Base-by-base conservation (phyloP, 2,797 vertebrate genomes). In the Erethizon dorsatum region DNA sequence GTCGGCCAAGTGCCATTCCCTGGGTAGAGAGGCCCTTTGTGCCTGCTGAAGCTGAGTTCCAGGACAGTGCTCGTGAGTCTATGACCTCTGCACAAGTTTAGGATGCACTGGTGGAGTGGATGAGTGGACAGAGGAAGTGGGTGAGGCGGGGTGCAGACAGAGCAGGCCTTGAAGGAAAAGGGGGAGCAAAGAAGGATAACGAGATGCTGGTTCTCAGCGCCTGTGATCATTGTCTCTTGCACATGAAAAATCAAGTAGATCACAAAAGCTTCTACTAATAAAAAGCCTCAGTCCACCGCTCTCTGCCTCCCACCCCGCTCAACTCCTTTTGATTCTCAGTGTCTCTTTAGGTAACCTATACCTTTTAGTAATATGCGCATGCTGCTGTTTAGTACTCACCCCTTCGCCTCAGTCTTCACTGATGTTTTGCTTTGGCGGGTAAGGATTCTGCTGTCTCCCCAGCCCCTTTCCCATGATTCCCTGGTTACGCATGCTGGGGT, bases 291-390 rank as follows among this genome's bases (percentile, higher is more conserved):
- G 50, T 17, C 11, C n/a, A 33, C 57, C 56, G 47, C 18, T 37
- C 54, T 50, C 9, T 1, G 9, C 31, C 59, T 37, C 41, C 31
- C 47, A n/a, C 1, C 6, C 15, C 11, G 54, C 63, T 31, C 22
- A 24, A 6, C 17, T 69, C 52, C 82, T 88, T 67, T 45, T 0
- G 0, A 1, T 50, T 75, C 83, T 67, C 10, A 13, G 59, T 71
- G 20, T 73, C 54, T 33, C 75, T 67, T 67, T 88, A 47, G n/a
- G 28, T 47, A 33, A 56, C 15, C 54, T 5, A 4, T 11, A 13
- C 31, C 2, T n/a, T 33, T 50, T n/a, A 20, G 71, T 6, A 12
- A 14, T 15, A 1, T 0, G 0, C 0, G 0, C 24, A 4, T 12
- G 56, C 61, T 33, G 28, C 71, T 78, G 2, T 17, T 77, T 37